A percentile compares a stretch with the other conserved stretches of the same genome.
Conservation (phyloP, 2,797 vertebrate genomes). For the Sebastes trivittatus region DNA sequence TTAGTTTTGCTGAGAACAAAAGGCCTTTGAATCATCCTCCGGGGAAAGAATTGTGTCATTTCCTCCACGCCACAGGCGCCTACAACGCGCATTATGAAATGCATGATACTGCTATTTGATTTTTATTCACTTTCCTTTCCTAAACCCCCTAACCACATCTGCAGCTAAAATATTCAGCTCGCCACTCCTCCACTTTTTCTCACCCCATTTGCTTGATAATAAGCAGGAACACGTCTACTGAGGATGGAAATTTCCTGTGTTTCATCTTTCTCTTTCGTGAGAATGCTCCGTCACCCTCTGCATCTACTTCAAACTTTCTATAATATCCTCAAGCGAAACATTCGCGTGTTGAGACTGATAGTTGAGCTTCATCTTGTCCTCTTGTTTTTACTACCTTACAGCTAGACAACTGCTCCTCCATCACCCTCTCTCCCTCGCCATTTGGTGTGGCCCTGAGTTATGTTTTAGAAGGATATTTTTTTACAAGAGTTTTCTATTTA, state of each 20-base stretch:
- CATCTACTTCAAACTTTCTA: slow-evolving; percentile 34
- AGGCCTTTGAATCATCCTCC: slow-evolving; percentile 49
- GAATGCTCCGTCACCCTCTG: slow-evolving; percentile 32
- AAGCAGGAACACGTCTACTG: slow-evolving; percentile 33
- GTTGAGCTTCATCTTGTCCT: slow-evolving; percentile 36
- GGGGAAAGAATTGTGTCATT: slow-evolving; percentile 58
- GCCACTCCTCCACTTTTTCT: slow-evolving; percentile 27
- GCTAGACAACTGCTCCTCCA: slow-evolving; percentile 31
- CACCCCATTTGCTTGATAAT: slow-evolving; percentile 47
- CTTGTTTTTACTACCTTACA: slow-evolving; percentile 43
- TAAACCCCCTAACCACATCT: slow-evolving; percentile 23
- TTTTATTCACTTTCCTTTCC: slow-evolving; percentile 23
- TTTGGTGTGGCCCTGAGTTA: slow-evolving; percentile 43
- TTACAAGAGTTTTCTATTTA: slow-evolving; percentile 23
- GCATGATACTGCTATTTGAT: slow-evolving; percentile 18
- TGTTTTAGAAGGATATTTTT: slow-evolving; percentile 30
- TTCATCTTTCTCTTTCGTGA: slow-evolving; percentile 43
- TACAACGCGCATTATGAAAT: slow-evolving; percentile 31
- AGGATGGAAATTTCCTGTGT: slow-evolving; percentile 39
- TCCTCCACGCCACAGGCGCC: slow-evolving; percentile 51
- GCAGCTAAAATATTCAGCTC: slow-evolving; percentile 11
- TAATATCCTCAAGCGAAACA: slow-evolving; percentile 31
- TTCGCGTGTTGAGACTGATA: slow-evolving; percentile 16
- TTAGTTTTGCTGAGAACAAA: slow-evolving; percentile 29
- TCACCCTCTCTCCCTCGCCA: slow-evolving; percentile 29